Conservation (phyloP, 2,797 vertebrate species). For the Podargus strigoides region DNA sequence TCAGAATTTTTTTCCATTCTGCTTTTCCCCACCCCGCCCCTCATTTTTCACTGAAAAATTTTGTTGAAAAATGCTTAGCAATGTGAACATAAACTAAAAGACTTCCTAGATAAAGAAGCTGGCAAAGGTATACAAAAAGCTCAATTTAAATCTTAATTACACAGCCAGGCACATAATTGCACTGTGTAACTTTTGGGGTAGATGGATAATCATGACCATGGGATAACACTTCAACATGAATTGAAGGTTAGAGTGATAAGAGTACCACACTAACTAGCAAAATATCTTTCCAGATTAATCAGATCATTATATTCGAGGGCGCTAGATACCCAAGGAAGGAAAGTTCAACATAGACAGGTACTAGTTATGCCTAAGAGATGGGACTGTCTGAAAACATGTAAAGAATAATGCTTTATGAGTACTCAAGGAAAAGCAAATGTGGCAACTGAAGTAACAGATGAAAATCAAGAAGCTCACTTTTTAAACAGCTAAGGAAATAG, state of each 20-base stretch:
- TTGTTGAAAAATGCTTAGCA: neutral
- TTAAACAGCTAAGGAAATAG: neutral
- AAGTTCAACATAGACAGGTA: neutral
- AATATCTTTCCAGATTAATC: neutral
- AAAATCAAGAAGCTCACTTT: neutral
- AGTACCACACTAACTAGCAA: neutral
- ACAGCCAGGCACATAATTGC: neutral
- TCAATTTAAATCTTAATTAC: neutral
- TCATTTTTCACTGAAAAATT: neutral
- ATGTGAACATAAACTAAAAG: neutral
- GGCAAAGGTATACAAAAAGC: neutral
- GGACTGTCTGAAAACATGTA: neutral
- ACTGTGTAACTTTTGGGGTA: neutral
- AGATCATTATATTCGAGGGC: neutral
- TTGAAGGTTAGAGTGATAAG: neutral
- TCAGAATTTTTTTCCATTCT: neutral
- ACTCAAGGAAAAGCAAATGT: neutral
- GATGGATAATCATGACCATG: neutral
- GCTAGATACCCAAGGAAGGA: neutral
- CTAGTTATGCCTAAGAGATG: neutral
- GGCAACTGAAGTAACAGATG: neutral
- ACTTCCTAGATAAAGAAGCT: neutral
- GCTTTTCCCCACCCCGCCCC: fast-evolving
- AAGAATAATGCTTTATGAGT: neutral
- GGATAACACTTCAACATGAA: neutral